phyloP scores from a whole-genome alignment of 2,797 vertebrate species.

The Acanthurus tractus region DNA sequence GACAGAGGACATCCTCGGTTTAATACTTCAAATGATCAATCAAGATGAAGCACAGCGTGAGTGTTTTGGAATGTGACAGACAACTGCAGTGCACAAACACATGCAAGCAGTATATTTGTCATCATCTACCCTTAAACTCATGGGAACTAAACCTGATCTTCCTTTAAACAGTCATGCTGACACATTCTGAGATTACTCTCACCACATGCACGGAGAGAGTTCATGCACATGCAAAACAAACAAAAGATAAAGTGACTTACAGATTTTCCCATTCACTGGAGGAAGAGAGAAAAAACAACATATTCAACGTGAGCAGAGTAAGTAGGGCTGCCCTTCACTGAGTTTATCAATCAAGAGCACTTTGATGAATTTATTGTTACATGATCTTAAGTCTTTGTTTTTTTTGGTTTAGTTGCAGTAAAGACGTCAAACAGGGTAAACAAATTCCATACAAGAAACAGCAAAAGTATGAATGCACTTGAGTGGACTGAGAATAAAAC shows the following conservation, averaged over 20 bases:
- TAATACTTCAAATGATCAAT: not conserved
- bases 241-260: constrained; percentile 87
- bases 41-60: not conserved
- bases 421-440: not conserved
- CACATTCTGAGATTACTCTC: constrained; percentile 1
- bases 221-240: constrained; percentile 31
- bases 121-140: constrained; percentile 15
- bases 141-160: constrained; percentile 1
- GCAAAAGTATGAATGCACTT: not conserved
- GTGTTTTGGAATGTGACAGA: not conserved
- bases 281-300: constrained; percentile 73
- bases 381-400: not conserved
- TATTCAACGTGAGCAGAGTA: constrained; percentile 31
- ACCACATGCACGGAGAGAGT: constrained; percentile 22
- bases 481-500: not conserved
- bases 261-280: constrained; percentile 95
- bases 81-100: not conserved
- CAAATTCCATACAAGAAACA: not conserved
- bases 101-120: not conserved
- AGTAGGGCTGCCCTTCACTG: not conserved
- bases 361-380: not conserved
- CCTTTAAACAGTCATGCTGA: constrained; percentile 14
- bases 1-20: not conserved
- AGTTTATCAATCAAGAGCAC: not conserved
- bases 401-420: not conserved